These are phyloP conservation scores for Caenorhabditis briggsae DNA, from an alignment of 1,140 invertebrate species.

Conservation along the genomic window DNA sequence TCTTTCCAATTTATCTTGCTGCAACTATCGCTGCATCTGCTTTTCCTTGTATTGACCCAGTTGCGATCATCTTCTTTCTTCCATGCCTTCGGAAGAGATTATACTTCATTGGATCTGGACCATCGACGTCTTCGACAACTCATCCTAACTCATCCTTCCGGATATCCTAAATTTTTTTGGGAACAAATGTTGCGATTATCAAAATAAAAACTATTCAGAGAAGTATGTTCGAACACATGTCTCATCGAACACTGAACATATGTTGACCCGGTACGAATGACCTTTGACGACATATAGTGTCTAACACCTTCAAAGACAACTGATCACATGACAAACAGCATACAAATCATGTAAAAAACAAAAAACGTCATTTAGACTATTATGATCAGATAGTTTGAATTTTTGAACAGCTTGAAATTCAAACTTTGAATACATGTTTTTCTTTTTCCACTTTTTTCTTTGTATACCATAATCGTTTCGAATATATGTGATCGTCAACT, in stretches of 20 bases:
- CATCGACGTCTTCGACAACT: neutral
- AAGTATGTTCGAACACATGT: too few species aligned
- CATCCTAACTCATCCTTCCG: neutral
- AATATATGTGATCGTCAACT: neutral
- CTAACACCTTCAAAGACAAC: neutral
- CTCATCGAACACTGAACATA: too few species aligned
- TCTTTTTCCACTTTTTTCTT: neutral
- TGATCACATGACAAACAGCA: slow-evolving; percentile 20
- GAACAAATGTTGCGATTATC: neutral
- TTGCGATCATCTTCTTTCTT: neutral
- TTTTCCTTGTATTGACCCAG: neutral
- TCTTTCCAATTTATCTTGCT: neutral
- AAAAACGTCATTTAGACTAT: slow-evolving; percentile 31
- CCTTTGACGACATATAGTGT: neutral
- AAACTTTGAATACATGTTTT: neutral
- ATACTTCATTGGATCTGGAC: neutral
- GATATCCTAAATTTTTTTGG: neutral
- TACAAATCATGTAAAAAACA: slow-evolving; percentile 19
- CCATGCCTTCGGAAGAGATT: neutral
- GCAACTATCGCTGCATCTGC: neutral
- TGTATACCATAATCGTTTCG: neutral
- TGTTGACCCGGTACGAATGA: neutral
- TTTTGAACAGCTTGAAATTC: neutral
- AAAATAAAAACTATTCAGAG: too few species aligned
- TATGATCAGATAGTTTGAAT: neutral